A percentile compares a stretch with the other conserved stretches of the same genome.
phyloP scores from a whole-genome alignment of 2,797 vertebrate species.

The Amblyopsis hoosieri region DNA sequence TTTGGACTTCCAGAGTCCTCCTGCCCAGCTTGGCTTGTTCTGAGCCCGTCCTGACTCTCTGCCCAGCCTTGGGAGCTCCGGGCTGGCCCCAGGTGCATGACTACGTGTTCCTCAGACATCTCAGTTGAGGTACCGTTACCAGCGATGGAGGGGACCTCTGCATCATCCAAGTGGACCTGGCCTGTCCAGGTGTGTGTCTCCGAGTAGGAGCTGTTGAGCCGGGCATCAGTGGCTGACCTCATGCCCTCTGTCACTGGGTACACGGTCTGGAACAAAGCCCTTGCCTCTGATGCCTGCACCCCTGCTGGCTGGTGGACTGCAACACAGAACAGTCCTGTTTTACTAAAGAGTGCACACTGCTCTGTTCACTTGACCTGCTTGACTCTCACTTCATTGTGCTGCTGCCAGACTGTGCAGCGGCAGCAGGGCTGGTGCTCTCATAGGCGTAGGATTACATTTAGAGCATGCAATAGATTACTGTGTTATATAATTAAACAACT shows the following conservation, averaged over 20 bases:
- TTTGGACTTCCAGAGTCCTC: conserved; percentile 32
- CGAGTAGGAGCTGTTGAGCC: conserved; percentile 31
- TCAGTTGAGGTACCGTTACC: conserved; percentile 67
- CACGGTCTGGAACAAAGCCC: conserved; percentile 39
- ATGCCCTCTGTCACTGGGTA: conserved; percentile 30
- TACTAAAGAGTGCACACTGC: not conserved
- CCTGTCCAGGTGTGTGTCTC: conserved; percentile 70
- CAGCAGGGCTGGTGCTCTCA: not conserved
- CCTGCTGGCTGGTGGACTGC: conserved; percentile 59
- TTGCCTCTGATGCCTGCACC: conserved; percentile 57
- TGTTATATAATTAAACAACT: not conserved
- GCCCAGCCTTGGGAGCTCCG: conserved; percentile 42
- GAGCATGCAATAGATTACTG: not conserved
- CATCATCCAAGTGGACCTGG: conserved; percentile 60
- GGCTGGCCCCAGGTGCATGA: conserved; percentile 67
- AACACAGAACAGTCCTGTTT: conserved; percentile 53
- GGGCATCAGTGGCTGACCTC: conserved; percentile 41
- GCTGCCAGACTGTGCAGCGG: not conserved
- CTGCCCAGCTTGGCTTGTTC: conserved; percentile 8
- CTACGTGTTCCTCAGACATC: conserved; percentile 77
- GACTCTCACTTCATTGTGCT: conserved; percentile 8
- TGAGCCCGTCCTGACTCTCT: conserved; percentile 16
- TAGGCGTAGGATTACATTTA: conserved; percentile 21
- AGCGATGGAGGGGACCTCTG: conserved; percentile 52
- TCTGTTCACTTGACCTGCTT: conserved; percentile 28